Evolutionary conservation across 2,797 vertebrate species (phyloP).

Genomic region (Neostethus bicornis): DNA sequence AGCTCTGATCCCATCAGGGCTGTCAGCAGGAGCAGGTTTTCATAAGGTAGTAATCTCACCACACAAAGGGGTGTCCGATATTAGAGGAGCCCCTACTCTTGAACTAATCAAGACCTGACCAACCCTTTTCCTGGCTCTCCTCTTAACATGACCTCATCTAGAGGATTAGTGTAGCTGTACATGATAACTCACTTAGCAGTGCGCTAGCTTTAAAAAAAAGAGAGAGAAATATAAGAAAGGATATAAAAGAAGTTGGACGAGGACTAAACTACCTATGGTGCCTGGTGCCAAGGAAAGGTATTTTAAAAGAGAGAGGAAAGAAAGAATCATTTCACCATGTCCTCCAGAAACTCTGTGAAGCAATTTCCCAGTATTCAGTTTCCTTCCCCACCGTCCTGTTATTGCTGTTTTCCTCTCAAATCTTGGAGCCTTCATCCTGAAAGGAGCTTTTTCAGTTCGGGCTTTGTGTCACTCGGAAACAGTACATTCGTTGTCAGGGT

Average conservation of each 20-base stretch:
- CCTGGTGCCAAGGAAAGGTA: conserved; percentile 68
- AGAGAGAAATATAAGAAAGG: conserved; percentile 51
- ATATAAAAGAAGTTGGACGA: conserved; percentile 61
- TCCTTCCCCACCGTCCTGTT: conserved; percentile 72
- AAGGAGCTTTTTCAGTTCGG: conserved; percentile 70
- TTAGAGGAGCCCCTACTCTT: conserved; percentile 69
- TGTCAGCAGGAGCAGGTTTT: conserved; percentile 77
- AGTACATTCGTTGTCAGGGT: conserved; percentile 72
- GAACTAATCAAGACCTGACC: conserved; percentile 76
- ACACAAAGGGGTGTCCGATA: conserved; percentile 76
- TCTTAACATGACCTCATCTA: conserved; percentile 74
- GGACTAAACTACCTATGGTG: conserved; percentile 59
- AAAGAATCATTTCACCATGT: conserved; percentile 73
- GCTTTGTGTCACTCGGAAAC: conserved; percentile 77
- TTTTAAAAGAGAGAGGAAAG: conserved; percentile 70
- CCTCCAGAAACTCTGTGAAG: conserved; percentile 75
- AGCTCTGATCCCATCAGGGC: conserved; percentile 75
- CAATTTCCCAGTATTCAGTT: conserved; percentile 72
- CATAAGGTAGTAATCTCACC: conserved; percentile 78
- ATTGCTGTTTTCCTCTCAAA: conserved; percentile 71
- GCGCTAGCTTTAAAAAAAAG: conserved; percentile 37
- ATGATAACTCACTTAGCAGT: conserved; percentile 74
- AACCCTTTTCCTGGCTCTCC: conserved; percentile 52
- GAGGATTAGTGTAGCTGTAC: conserved; percentile 62
- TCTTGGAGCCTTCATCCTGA: conserved; percentile 64